phyloP scores from a whole-genome alignment of 2,888 invertebrate species.

The Sabellastarte sp. region DNA sequence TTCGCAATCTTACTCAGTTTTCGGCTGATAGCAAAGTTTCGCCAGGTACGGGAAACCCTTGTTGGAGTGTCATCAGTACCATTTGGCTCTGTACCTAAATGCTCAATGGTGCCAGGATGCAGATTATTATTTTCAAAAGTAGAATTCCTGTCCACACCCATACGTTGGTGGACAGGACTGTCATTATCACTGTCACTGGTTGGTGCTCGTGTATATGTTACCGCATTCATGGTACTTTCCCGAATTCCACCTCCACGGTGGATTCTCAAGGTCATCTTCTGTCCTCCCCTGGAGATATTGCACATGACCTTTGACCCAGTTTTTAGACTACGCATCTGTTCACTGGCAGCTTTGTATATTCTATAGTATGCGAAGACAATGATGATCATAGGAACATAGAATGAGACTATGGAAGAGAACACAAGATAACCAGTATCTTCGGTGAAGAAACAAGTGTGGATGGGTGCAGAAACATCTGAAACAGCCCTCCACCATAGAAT shows the following conservation, averaged over 20 bases:
- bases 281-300: constrained; percentile 71
- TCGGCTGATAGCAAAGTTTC: constrained; percentile 82
- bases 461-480: constrained; percentile 16
- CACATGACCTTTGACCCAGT: constrained; percentile 74
- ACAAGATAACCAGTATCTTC: constrained; percentile 94
- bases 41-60: constrained; percentile 28
- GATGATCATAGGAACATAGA: constrained; percentile 92
- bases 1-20: constrained; percentile 94
- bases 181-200: constrained; percentile 33
- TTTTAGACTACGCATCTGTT: constrained; percentile 86
- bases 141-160: too few species aligned
- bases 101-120: too few species aligned
- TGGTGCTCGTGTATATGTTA: constrained; percentile 16
- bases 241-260: constrained; percentile 80
- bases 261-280: constrained; percentile 78
- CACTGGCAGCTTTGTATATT: constrained; percentile 90
- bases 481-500: constrained; percentile 68
- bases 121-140: too few species aligned
- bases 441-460: constrained; percentile 80
- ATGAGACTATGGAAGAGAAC: constrained; percentile 96
- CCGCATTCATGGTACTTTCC: neutral
- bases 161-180: neutral
- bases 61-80: constrained; percentile 8
- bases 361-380: constrained; percentile 98
- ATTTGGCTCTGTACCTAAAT: neutral